Percentiles rank a stretch among this genome's conserved stretches.
Evolutionary conservation across 1,140 invertebrate species (phyloP).

Genomic region (Himalopsyche phryganea): DNA sequence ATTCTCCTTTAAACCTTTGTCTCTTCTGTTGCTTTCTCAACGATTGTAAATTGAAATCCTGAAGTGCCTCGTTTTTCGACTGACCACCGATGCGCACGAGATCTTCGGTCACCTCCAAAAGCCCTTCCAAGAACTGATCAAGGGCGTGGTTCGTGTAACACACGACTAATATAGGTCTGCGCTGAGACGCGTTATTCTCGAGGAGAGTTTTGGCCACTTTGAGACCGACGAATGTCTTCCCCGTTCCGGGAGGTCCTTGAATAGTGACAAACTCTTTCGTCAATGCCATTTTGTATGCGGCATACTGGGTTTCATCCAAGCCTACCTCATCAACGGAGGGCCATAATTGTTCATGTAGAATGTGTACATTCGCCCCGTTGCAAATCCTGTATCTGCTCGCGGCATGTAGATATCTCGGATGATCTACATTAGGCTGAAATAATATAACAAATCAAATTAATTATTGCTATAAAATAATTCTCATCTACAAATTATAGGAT

Average conservation of each 20-base stretch:
- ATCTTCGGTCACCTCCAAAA: conserved; percentile 53
- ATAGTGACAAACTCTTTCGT: conserved; percentile 68
- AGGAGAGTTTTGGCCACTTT: conserved; percentile 62
- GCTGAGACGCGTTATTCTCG: conserved; percentile 40
- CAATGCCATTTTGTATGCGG: conserved; percentile 58
- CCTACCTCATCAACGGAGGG: conserved; percentile 42
- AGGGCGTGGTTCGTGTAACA: conserved; percentile 86
- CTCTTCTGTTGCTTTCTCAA: neutral
- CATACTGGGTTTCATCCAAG: conserved; percentile 59
- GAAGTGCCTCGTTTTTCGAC: conserved; percentile 58
- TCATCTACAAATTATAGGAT: neutral
- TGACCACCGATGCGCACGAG: conserved; percentile 72
- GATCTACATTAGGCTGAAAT: conserved; percentile 15
- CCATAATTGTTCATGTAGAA: conserved; percentile 43
- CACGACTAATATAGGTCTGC: conserved; percentile 63
- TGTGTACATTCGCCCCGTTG: conserved; percentile 11
- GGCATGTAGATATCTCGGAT: conserved; percentile 35
- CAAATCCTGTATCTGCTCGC: neutral
- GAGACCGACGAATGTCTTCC: conserved; percentile 74
- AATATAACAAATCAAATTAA: neutral
- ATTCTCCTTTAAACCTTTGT: neutral
- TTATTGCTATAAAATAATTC: neutral
- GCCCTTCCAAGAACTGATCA: conserved; percentile 83
- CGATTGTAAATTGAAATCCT: conserved; percentile 47
- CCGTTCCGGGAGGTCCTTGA: conserved; percentile 78